Evolutionary conservation across 2,888 invertebrate species (phyloP).

Genomic region (Cyclophora albipunctata): DNA sequence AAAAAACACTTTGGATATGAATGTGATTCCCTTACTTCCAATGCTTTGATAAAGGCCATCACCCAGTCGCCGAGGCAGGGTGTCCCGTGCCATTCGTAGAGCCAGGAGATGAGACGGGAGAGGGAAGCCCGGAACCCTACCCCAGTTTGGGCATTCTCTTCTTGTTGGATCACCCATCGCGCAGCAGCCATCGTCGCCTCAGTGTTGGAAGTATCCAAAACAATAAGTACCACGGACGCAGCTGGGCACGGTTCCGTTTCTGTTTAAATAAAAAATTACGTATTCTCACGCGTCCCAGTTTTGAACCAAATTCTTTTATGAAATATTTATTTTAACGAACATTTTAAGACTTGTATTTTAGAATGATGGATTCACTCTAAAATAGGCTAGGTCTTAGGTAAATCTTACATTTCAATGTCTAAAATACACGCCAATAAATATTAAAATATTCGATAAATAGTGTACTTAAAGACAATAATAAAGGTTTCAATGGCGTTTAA

Average conservation of each 20-base stretch:
- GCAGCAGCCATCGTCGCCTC: conserved; percentile 43
- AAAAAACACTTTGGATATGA: conserved; percentile 5
- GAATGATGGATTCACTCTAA: no score
- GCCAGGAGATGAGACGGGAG: conserved; percentile 80
- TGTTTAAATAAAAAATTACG: conserved; percentile 12
- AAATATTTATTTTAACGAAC: no score
- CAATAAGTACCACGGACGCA: conserved; percentile 75
- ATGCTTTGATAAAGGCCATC: conserved; percentile 77
- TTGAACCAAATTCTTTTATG: no score
- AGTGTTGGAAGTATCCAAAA: conserved; percentile 62
- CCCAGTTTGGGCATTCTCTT: conserved; percentile 54
- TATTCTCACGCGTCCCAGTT: no score
- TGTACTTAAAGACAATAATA: no score
- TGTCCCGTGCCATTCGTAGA: conserved; percentile 77
- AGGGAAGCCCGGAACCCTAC: conserved; percentile 77
- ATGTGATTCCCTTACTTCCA: conserved; percentile 56
- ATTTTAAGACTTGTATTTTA: no score
- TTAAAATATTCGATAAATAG: no score
- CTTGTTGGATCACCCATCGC: conserved; percentile 57
- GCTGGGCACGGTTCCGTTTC: conserved; percentile 73
- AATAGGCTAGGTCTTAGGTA: no score
- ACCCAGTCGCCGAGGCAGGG: conserved; percentile 80
- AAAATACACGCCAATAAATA: no score
- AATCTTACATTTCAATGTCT: no score
- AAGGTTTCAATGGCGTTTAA: no score